Percentiles rank a stretch among this genome's conserved stretches.
Evolutionary conservation across 2,113 vertebrate species (phyloP).

Genomic region (Anser cygnoides): DNA sequence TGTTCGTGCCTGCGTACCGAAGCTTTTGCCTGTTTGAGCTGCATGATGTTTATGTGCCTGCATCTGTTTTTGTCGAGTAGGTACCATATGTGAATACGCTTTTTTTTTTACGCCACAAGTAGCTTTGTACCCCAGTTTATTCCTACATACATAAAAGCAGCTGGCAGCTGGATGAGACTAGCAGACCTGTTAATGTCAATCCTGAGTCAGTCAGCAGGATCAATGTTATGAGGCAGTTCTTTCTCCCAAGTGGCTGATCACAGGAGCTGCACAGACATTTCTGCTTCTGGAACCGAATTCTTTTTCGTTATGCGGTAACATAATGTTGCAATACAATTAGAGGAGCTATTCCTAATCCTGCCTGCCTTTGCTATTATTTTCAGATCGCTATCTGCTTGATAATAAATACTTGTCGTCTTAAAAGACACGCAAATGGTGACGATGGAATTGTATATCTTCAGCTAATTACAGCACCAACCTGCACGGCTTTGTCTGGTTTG

Average conservation of each 20-base stretch:
- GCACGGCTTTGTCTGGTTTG: background rate
- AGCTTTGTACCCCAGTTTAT: background rate
- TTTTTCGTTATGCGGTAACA: background rate
- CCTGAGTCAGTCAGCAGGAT: constrained; percentile 20
- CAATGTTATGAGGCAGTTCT: background rate
- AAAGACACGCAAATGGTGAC: background rate
- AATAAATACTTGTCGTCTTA: background rate
- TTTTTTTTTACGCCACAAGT: background rate
- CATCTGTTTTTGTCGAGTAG: background rate
- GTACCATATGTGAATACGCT: background rate
- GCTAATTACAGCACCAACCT: background rate
- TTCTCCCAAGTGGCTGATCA: background rate
- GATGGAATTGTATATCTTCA: background rate
- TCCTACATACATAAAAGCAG: background rate
- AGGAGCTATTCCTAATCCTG: background rate
- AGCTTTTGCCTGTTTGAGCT: background rate
- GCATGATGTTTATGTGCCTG: rapidly evolving
- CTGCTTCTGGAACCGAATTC: background rate
- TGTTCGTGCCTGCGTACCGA: rapidly evolving
- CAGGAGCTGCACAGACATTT: constrained; percentile 9
- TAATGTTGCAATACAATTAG: background rate
- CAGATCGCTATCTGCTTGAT: background rate
- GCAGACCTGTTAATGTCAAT: background rate
- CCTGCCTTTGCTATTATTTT: constrained; percentile 33
- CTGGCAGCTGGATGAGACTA: background rate